Evolutionary conservation across 2,113 vertebrate species (phyloP), one percentile per base, ranked within the genome.

Genomic region (Oxyruncus cristatus): DNA sequence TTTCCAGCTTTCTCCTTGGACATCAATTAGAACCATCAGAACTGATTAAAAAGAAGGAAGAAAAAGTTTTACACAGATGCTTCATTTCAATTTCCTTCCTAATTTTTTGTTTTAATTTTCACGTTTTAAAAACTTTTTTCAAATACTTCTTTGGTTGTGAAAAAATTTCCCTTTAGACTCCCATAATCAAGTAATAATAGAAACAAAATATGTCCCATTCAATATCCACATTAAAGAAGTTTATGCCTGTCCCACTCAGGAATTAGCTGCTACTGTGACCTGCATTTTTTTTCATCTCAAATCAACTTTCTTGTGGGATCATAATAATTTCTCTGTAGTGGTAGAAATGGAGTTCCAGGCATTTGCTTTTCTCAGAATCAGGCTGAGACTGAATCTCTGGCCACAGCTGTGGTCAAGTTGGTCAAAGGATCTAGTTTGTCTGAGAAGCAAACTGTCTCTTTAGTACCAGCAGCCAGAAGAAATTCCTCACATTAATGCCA

Each of bases 271-370:
- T 80, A n/a, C 82, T 2, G 1, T 52, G 95, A 93, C 73, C 68
- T 91, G 72, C 55, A 74, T 91, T 92, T 91, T 91, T 91, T 93
- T 92, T 74, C 28, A 56, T 41, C 52, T 86, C 72, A 86, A 67
- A 28, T 86, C 61, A n/a, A 44, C 88, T 84, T 95, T 82, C 76
- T 78, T 93, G 89, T 91, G 89, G 86, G 52, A 75, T 92, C 80
- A 84, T 78, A 91, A 78, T 75, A 56, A 78, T 93, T 92, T 87
- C 91, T 89, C 89, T 84, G 72, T 92, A 92, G 89, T 91, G 83
- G 91, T 67, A 81, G 33, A 88, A 88, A 65, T 62, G 21, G 20
- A 91, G 83, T 91, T 77, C 17, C 24, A 87, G 73, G 24, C 41
- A 52, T 55, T 55, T 67, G 47, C 47, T 92, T 95, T 89, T 55